phyloP scores from a whole-genome alignment of 92 coral and sea anemone genomes.

The Parazoanthus atlanticus region DNA sequence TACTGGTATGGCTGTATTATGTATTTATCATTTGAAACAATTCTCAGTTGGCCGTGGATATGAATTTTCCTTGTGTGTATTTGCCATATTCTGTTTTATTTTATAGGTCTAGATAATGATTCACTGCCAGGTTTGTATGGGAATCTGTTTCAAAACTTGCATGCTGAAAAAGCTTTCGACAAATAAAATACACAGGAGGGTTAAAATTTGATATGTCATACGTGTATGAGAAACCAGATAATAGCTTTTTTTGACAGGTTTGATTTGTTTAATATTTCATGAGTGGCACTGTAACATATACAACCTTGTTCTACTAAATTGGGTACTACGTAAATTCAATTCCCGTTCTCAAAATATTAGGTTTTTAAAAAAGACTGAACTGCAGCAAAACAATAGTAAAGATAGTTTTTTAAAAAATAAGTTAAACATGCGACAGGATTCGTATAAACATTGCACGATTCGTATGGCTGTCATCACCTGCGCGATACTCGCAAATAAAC shows the following conservation, averaged over 20 bases:
- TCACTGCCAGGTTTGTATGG: background rate
- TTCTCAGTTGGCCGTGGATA: background rate
- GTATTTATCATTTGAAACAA: background rate
- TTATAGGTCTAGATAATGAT: too few species aligned
- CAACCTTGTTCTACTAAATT: background rate
- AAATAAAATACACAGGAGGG: background rate
- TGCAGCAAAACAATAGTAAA: background rate
- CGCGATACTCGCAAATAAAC: too few species aligned
- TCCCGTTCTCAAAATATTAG: background rate
- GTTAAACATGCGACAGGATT: background rate
- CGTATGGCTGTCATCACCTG: too few species aligned
- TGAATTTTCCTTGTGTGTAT: background rate
- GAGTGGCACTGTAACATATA: background rate
- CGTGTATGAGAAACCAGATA: background rate
- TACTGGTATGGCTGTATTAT: slow-evolving; percentile 59
- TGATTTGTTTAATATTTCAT: background rate
- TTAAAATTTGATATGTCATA: too few species aligned
- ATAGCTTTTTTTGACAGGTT: background rate
- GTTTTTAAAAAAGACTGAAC: background rate
- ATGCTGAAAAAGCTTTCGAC: background rate
- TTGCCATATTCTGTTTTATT: background rate
- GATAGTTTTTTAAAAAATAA: background rate
- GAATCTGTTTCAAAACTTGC: background rate
- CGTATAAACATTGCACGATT: background rate
- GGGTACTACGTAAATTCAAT: background rate